Evolutionary conservation across 2,113 vertebrate genomes (phyloP).

Genomic region (Hippocampus mohnikei): DNA sequence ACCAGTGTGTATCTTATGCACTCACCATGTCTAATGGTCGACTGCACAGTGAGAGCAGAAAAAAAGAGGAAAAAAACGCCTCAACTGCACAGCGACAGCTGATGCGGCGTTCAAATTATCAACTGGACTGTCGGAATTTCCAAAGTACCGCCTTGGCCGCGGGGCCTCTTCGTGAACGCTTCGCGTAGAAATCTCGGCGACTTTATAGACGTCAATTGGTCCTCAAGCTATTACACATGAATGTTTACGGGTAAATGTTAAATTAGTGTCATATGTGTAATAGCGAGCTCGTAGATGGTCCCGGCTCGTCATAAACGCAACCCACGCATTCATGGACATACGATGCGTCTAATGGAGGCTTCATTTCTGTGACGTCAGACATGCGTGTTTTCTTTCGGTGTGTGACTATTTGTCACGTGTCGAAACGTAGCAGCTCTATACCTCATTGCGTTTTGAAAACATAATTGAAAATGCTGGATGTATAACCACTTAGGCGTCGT

Average conservation of each 20-base stretch:
- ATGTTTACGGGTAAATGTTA: neutral
- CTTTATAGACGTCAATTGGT: too few species aligned
- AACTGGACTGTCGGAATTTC: neutral
- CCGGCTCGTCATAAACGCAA: neutral
- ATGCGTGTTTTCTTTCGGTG: neutral
- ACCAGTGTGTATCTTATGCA: constrained; percentile 39
- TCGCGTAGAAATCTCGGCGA: neutral
- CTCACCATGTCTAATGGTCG: constrained; percentile 75
- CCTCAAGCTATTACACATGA: neutral
- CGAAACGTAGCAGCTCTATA: neutral
- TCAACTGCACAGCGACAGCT: constrained; percentile 64
- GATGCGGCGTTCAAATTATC: constrained; percentile 13
- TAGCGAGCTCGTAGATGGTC: neutral
- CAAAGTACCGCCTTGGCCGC: neutral
- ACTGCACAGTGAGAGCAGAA: constrained; percentile 26
- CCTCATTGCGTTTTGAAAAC: neutral
- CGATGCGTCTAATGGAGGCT: neutral
- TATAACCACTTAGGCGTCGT: too few species aligned
- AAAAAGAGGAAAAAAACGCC: constrained; percentile 19
- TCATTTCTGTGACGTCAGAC: neutral
- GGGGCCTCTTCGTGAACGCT: neutral
- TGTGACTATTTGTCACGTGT: neutral
- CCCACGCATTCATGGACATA: neutral
- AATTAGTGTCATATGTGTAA: neutral
- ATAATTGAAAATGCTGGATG: neutral